Base-by-base conservation (phyloP, 92 coral and sea anemone species). In the Porites cylindrica region DNA sequence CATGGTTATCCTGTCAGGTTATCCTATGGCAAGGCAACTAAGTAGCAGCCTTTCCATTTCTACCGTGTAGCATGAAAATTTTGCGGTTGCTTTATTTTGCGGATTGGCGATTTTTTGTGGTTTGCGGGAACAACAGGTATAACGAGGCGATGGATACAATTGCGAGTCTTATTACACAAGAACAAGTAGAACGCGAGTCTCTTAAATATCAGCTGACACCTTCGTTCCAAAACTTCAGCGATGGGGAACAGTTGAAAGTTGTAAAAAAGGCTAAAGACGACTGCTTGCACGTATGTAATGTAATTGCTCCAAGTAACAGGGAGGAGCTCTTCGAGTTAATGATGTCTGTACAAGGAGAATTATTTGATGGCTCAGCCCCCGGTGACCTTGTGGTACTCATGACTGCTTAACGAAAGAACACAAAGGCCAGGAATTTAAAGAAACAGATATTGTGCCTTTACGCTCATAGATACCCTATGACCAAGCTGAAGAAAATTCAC, bases 111-210 rank as follows among this genome's bases (percentile, higher is more conserved):
- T 29, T 29, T 29, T 29, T 29, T 29, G 32, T 29, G 32, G 32
- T 29, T 29, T 29, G 32, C 32, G 32, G 32, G 32, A 29, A 29
- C 32, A 29, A 29, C 10, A 69, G 47, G 76, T 82, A 82, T 69
- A 84, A 89, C 85, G 70, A 89, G 56, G 89, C 92, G 32, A 78
- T 90, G 93, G 93, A 85, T 72, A 71, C 68, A 65, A 75, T 84
- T 62, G 89, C 92, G 69, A 79, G 66, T 66, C 82, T 84, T 75
- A 79, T 75, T 65, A 76, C 51, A 58, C 82, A 88, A 53, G 80
- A 74, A 23, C 32, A 29, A 29, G 75, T 17, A 77, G 85, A 72
- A 80, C 72, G 77, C 23, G 71, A 89, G 52, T 86, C 86, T 2
- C 32, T 29, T 29, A 29, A 29, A 29, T 29, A 29, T 29, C 32